A percentile compares a stretch with the other conserved stretches of the same genome.
These are phyloP conservation scores for Rhabdomys dilectus DNA, from an alignment of 2,113 vertebrate genomes.

Conservation along the genomic window DNA sequence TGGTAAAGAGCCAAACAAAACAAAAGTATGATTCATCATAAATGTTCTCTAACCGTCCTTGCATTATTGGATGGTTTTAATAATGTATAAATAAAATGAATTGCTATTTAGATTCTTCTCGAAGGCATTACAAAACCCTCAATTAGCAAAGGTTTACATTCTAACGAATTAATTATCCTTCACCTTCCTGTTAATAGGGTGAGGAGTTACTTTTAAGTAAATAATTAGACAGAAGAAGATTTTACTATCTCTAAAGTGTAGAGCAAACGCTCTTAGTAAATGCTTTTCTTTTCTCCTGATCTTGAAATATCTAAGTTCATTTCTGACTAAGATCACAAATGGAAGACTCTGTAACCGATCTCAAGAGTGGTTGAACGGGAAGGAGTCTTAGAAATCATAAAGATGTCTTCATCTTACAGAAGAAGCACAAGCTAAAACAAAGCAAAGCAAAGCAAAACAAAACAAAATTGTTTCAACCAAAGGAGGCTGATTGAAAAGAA, in stretches of 20 bases:
- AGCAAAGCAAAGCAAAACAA: no score
- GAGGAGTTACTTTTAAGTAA: slow-evolving; percentile 54
- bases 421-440: neutral
- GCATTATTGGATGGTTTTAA: slow-evolving; percentile 63
- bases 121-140: slow-evolving; percentile 9
- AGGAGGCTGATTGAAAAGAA: slow-evolving; percentile 36
- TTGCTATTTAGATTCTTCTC: slow-evolving; percentile 67
- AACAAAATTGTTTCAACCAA: slow-evolving; percentile 34
- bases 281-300: neutral
- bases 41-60: slow-evolving; percentile 66
- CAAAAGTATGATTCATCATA: slow-evolving; percentile 83
- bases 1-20: slow-evolving; percentile 77
- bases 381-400: slow-evolving; percentile 40
- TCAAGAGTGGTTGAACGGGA: slow-evolving; percentile 22
- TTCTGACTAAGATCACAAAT: slow-evolving; percentile 19
- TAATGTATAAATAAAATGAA: slow-evolving; percentile 71
- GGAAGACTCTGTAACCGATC: slow-evolving; percentile 9
- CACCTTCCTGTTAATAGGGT: slow-evolving; percentile 48
- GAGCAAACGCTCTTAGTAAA: slow-evolving; percentile 34
- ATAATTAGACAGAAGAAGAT: slow-evolving; percentile 27
- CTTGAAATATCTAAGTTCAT: slow-evolving; percentile 42
- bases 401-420: slow-evolving; percentile 33
- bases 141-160: slow-evolving; percentile 58
- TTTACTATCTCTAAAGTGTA: slow-evolving; percentile 18
- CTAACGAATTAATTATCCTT: slow-evolving; percentile 55